phyloP scores from a whole-genome alignment of 2,888 invertebrate species.

The Biston betularia region DNA sequence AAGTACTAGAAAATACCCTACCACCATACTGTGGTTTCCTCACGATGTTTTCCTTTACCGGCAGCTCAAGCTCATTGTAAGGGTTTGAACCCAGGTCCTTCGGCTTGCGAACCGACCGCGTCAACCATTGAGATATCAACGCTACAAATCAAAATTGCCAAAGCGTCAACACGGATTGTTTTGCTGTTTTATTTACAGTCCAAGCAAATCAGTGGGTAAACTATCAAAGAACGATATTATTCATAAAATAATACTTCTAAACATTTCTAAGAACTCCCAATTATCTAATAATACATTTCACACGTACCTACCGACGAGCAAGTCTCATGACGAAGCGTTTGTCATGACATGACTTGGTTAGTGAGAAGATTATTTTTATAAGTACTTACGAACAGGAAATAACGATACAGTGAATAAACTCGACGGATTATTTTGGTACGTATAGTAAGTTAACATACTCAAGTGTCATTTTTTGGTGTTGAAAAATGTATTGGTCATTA shows the following conservation, averaged over 20 bases:
- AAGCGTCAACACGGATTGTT: no score
- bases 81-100: no score
- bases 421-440: conserved; percentile 7
- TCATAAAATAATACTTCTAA: conserved; percentile 25
- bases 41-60: no score
- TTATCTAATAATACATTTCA: conserved; percentile 34
- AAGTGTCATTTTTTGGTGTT: background rate
- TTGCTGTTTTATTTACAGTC: no score
- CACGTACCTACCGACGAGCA: conserved; percentile 19
- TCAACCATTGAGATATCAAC: no score
- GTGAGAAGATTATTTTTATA: conserved; percentile 38
- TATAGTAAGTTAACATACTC: background rate
- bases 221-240: background rate
- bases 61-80: no score
- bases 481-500: background rate
- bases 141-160: no score
- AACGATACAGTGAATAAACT: conserved; percentile 35
- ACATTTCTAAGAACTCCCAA: conserved; percentile 33
- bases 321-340: conserved; percentile 38
- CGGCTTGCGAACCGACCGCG: no score
- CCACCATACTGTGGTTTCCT: no score
- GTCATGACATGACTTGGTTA: conserved; percentile 38
- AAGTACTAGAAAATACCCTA: no score
- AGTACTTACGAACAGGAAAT: conserved; percentile 44
- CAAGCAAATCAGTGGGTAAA: no score